Conservation (phyloP, 2,888 invertebrate genomes). For the Spatulosminthurus flaviceps region DNA sequence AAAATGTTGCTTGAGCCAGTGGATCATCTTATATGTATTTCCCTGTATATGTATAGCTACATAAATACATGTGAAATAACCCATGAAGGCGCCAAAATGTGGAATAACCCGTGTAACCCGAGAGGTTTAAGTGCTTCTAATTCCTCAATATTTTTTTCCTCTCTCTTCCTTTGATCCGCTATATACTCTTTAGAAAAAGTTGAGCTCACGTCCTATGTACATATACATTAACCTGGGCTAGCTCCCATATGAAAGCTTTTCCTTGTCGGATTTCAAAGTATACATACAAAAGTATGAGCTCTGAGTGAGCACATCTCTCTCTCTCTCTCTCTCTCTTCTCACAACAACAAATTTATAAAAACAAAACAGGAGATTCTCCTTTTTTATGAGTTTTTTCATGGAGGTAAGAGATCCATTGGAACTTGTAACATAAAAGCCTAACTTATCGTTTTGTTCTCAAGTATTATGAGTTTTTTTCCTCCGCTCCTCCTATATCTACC, state of each 20-base stretch:
- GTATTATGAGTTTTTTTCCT: conserved; percentile 21
- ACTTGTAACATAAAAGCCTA: conserved; percentile 27
- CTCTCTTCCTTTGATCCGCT: not conserved
- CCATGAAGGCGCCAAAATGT: conserved; percentile 31
- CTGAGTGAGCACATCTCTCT: not conserved
- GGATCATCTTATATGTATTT: not conserved
- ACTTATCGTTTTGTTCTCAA: conserved; percentile 14
- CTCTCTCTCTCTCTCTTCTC: too few species aligned
- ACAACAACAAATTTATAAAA: conserved; percentile 15
- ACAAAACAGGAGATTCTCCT: conserved; percentile 29
- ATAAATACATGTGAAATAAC: not conserved
- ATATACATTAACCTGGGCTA: not conserved
- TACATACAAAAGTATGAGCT: too few species aligned
- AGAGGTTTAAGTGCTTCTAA: conserved; percentile 39
- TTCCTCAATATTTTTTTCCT: not conserved
- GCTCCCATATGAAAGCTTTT: not conserved
- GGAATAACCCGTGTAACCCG: conserved; percentile 26
- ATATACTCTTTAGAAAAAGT: not conserved
- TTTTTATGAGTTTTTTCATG: conserved; percentile 24
- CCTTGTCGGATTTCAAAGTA: not conserved
- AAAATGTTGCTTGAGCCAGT: not conserved
- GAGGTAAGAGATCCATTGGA: conserved; percentile 17
- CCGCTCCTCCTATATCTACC: not conserved
- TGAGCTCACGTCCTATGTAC: not conserved
- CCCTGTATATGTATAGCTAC: too few species aligned